Evolutionary conservation across 2,888 invertebrate species (phyloP).

Genomic region (Mechanitis messenoides): DNA sequence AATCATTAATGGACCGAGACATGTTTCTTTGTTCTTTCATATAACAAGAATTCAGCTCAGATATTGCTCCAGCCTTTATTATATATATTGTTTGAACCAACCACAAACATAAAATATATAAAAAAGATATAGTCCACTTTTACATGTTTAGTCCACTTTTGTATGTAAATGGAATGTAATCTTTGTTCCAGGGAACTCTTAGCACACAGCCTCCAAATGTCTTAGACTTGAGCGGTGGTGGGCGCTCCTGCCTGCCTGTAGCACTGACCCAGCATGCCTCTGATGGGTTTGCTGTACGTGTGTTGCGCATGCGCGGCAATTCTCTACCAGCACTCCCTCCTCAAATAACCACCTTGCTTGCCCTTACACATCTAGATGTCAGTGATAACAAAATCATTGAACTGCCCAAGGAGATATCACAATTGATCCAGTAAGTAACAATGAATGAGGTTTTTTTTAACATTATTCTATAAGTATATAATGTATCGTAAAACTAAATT

Average conservation of each 20-base stretch:
- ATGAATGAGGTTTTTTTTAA: slow-evolving; percentile 3
- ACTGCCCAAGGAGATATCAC: slow-evolving; percentile 79
- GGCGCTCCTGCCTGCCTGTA: slow-evolving; percentile 50
- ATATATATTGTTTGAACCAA: no score
- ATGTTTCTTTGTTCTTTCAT: no score
- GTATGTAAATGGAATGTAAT: no score
- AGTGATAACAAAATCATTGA: slow-evolving; percentile 81
- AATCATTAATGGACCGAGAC: no score
- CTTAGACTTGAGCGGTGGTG: slow-evolving; percentile 62
- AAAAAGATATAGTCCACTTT: no score
- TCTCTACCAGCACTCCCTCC: slow-evolving; percentile 77
- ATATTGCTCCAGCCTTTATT: background rate
- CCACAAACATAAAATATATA: no score
- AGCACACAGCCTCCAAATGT: slow-evolving; percentile 69
- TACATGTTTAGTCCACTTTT: no score
- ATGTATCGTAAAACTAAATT: background rate
- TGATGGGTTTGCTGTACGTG: slow-evolving; percentile 58
- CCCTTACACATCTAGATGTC: slow-evolving; percentile 80
- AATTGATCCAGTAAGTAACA: slow-evolving; percentile 59
- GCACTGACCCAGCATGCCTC: slow-evolving; percentile 56
- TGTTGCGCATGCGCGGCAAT: slow-evolving; percentile 66
- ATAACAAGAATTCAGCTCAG: background rate
- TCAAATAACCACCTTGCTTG: slow-evolving; percentile 77
- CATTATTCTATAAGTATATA: background rate
- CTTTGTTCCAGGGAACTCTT: slow-evolving; percentile 52